phyloP scores from a whole-genome alignment of 2,113 vertebrate species.

The Mus pahari region DNA sequence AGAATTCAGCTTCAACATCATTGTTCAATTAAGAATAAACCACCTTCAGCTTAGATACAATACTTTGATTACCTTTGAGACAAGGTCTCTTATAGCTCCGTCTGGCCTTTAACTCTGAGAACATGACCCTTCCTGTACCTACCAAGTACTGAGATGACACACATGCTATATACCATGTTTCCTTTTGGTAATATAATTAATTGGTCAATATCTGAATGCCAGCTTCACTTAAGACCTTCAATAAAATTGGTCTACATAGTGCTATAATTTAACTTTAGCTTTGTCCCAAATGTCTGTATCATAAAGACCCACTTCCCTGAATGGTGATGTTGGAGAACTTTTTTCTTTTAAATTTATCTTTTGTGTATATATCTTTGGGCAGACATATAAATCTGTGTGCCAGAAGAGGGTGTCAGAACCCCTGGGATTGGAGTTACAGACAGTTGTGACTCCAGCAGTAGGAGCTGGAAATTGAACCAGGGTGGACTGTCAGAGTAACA shows the following conservation, averaged over 20 bases:
- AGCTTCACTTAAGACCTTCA: conserved; percentile 20
- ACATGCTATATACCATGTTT: background rate
- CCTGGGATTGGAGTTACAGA: background rate
- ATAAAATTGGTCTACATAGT: conserved; percentile 8
- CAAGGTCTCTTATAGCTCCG: background rate
- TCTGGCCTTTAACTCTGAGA: background rate
- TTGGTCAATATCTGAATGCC: conserved; percentile 17
- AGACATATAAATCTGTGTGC: background rate
- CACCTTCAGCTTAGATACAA: background rate
- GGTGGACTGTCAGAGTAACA: background rate
- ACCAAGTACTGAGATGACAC: background rate
- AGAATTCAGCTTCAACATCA: conserved; percentile 45
- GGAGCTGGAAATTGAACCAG: background rate
- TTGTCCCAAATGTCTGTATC: background rate
- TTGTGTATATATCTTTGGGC: too few relatives aligned
- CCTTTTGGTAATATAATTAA: background rate
- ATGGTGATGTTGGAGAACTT: background rate
- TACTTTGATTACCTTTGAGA: conserved; percentile 36
- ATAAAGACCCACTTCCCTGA: background rate
- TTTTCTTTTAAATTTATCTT: background rate
- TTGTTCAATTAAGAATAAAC: conserved; percentile 49
- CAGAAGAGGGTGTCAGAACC: background rate
- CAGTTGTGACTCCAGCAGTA: background rate
- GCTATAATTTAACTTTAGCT: background rate
- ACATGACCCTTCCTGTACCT: background rate